Conservation (phyloP, 2,797 vertebrate genomes). For the Premnoplex brunnescens region DNA sequence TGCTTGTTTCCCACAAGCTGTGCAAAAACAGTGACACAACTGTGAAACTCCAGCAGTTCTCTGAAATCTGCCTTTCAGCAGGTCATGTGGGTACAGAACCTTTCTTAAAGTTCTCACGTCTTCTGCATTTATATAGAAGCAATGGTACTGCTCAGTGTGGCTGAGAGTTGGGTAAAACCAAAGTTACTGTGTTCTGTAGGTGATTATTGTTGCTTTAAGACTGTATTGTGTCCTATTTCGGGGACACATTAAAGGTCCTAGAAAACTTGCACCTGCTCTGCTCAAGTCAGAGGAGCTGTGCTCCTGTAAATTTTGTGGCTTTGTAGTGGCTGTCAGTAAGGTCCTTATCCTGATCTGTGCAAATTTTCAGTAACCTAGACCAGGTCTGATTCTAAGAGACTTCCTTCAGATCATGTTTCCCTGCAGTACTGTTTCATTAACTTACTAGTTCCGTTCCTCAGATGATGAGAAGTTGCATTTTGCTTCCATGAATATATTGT, state of each 20-base stretch:
- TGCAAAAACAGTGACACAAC: not conserved
- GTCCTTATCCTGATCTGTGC: not conserved
- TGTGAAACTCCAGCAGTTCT: not conserved
- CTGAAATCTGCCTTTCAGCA: not conserved
- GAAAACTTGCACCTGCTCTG: not conserved
- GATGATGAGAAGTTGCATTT: not conserved
- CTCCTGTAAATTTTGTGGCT: not conserved
- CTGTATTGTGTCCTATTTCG: not conserved
- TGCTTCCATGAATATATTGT: not conserved
- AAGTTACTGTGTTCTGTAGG: not conserved
- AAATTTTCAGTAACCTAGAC: not conserved
- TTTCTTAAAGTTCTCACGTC: rapidly evolving
- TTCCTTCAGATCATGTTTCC: not conserved
- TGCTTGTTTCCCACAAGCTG: not conserved
- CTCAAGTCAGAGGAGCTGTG: not conserved
- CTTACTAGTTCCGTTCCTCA: not conserved
- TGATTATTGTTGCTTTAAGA: not conserved
- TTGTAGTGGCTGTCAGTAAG: not conserved
- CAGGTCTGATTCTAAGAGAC: not conserved
- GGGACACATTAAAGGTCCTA: not conserved
- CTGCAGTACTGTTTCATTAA: not conserved
- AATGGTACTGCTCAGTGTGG: not conserved
- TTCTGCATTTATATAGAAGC: not conserved
- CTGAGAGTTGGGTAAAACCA: not conserved
- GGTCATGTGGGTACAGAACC: not conserved